These are phyloP conservation scores for Onchidella celtica DNA, from an alignment of 2,888 invertebrate genomes.

Conservation along the genomic window DNA sequence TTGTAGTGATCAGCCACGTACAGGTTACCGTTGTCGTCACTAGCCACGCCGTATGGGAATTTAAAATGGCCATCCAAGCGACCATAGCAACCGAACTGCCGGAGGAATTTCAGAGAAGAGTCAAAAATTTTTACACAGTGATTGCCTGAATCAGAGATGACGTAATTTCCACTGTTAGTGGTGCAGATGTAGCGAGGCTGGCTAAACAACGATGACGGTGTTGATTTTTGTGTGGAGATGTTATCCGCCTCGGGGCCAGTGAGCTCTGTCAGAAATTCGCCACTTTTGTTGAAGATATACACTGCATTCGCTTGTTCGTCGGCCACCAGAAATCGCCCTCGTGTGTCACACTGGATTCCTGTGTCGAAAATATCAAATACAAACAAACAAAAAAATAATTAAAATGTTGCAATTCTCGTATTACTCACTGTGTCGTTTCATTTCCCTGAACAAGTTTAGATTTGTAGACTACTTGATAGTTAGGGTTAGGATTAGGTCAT, in stretches of 20 bases:
- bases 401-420: no score
- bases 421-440: no score
- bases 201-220: constrained; percentile 73
- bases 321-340: constrained; percentile 79
- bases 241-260: background rate
- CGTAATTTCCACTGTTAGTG: constrained; percentile 77
- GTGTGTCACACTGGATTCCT: constrained; percentile 63
- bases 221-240: no score
- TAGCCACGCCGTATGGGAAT: constrained; percentile 81
- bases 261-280: constrained; percentile 46
- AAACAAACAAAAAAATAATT: no score
- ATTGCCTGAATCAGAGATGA: constrained; percentile 82
- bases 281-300: constrained; percentile 49
- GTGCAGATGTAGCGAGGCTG: constrained; percentile 82
- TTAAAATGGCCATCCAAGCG: constrained; percentile 81
- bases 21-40: constrained; percentile 80
- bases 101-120: constrained; percentile 78
- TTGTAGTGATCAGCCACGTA: constrained; percentile 82
- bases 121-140: constrained; percentile 81
- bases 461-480: no score
- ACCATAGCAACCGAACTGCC: constrained; percentile 81
- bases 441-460: no score
- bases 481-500: no score
- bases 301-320: constrained; percentile 80
- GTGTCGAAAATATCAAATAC: constrained; percentile 27